Conservation (phyloP, 2,888 invertebrate species). For the Achlya flavicornis region DNA sequence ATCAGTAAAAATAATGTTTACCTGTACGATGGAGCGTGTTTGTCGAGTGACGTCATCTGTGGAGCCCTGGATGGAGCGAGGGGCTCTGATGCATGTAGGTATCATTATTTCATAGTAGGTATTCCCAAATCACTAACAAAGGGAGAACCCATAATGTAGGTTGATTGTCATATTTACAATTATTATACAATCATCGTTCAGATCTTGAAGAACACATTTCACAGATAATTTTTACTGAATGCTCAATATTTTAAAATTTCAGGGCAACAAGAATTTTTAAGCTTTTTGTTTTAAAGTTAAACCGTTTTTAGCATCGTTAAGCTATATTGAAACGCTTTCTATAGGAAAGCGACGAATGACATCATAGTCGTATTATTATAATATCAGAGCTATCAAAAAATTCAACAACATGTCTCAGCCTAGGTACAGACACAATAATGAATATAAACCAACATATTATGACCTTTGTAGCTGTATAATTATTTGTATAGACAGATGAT, state of each 20-base stretch:
- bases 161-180: background rate
- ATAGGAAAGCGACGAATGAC: no score
- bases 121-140: conserved; percentile 13
- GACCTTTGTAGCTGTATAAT: conserved; percentile 38
- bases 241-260: conserved; percentile 14
- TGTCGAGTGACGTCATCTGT: conserved; percentile 90
- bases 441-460: conserved; percentile 47
- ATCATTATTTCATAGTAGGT: conserved; percentile 75
- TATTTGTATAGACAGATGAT: conserved; percentile 34
- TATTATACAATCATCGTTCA: background rate
- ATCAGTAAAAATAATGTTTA: conserved; percentile 45
- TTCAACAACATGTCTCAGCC: no score
- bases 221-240: conserved; percentile 11
- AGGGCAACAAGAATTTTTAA: conserved; percentile 15
- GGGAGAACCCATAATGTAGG: conserved; percentile 17
- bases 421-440: conserved; percentile 43
- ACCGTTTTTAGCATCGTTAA: no score
- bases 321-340: no score
- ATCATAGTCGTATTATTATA: no score
- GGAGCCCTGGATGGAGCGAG: conserved; percentile 89
- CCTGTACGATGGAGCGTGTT: conserved; percentile 89
- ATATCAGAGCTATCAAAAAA: no score
- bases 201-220: no score
- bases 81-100: conserved; percentile 88
- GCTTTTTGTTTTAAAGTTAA: background rate